Conservation (phyloP, 2,888 invertebrate species). For the Cecidostiba fungosa region DNA sequence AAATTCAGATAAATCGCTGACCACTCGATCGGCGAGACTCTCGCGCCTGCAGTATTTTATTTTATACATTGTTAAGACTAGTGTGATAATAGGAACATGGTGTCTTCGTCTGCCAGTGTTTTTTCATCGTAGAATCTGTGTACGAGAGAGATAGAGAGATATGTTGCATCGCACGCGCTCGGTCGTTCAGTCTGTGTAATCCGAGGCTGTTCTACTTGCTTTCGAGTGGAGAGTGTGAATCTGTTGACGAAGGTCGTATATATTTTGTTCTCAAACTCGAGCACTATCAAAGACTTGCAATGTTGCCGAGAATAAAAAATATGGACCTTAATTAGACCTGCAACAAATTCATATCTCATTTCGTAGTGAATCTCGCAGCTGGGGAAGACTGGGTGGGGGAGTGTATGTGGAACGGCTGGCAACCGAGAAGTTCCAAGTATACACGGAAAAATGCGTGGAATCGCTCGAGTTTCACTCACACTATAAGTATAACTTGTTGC, state of each 20-base stretch:
- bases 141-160: constrained; percentile 67
- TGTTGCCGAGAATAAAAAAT: not conserved
- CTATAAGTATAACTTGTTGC: not conserved
- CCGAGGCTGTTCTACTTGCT: constrained; percentile 17
- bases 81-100: constrained; percentile 80
- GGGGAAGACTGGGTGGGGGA: constrained; percentile 61
- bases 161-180: constrained; percentile 60
- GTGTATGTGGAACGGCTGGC: constrained; percentile 43
- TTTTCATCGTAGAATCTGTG: constrained; percentile 64
- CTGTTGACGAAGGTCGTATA: not conserved
- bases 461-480: constrained; percentile 42
- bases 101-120: constrained; percentile 75
- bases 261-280: not conserved
- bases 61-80: constrained; percentile 77
- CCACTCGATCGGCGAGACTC: constrained; percentile 17
- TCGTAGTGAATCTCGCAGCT: constrained; percentile 43
- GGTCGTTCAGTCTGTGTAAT: constrained; percentile 8
- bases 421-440: constrained; percentile 43
- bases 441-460: constrained; percentile 50
- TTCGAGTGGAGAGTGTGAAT: constrained; percentile 11
- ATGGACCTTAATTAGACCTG: not conserved
- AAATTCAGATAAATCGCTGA: constrained; percentile 24
- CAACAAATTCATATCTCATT: constrained; percentile 10
- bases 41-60: constrained; percentile 19
- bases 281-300: not conserved